A percentile compares a stretch with the other conserved stretches of the same genome.
Conservation (phyloP, 2,888 invertebrate genomes). For the Salticus scenicus region DNA sequence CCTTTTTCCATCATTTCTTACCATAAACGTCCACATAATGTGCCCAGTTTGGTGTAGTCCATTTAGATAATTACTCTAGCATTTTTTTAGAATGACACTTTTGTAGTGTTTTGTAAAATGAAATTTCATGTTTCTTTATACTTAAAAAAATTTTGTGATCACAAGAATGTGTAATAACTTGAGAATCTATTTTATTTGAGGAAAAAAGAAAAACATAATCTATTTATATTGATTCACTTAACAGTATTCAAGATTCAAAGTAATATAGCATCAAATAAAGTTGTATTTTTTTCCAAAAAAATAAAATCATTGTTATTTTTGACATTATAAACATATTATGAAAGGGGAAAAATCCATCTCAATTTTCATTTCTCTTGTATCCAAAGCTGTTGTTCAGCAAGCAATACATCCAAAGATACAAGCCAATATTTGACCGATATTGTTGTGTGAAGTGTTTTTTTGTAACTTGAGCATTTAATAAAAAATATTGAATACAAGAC, state of each 20-base stretch:
- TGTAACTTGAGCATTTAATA: neutral
- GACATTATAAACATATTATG: neutral
- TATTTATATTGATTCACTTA: neutral
- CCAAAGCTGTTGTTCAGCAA: neutral
- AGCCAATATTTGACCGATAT: neutral
- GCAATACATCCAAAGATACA: neutral
- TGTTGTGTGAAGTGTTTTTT: neutral
- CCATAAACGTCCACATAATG: conserved; percentile 54
- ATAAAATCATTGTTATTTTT: neutral
- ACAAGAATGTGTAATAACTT: neutral
- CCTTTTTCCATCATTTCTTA: conserved; percentile 37
- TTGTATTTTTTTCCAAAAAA: neutral
- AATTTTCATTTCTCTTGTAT: neutral
- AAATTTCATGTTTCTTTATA: neutral
- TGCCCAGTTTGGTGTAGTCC: conserved; percentile 44
- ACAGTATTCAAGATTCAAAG: neutral
- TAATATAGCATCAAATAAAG: neutral
- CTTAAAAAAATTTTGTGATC: neutral
- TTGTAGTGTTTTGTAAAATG: conserved; percentile 59
- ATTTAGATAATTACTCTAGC: neutral
- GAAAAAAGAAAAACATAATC: neutral
- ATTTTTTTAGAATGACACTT: conserved; percentile 50
- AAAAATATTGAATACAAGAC: neutral
- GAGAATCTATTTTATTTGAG: neutral
- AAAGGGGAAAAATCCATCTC: neutral